Percentiles rank a stretch among this genome's conserved stretches.
Evolutionary conservation across 2,888 invertebrate species (phyloP).

Genomic region (Harpalus rubripes): DNA sequence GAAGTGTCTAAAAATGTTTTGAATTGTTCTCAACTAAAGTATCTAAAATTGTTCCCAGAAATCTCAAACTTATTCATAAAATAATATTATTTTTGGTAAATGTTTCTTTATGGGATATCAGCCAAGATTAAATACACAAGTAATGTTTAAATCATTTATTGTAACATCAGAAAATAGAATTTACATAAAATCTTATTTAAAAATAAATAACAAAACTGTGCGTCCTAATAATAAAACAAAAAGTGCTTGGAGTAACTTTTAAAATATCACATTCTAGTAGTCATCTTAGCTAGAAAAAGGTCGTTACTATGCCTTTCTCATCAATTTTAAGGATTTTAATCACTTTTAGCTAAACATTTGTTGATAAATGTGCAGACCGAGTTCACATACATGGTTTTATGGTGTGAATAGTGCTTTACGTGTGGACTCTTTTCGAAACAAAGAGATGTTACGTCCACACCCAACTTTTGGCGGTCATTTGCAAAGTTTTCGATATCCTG

Average conservation of each 20-base stretch:
- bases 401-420: conserved; percentile 84
- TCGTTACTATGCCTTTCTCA: not conserved
- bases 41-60: too few species aligned
- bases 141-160: conserved; percentile 56
- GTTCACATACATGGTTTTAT: conserved; percentile 82
- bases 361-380: conserved; percentile 82
- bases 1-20: too few species aligned
- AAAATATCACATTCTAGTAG: conserved; percentile 4
- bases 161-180: conserved; percentile 57
- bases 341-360: conserved; percentile 78
- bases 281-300: not conserved
- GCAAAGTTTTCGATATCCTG: conserved; percentile 85
- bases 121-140: not conserved
- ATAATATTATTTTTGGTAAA: too few species aligned
- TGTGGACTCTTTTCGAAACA: conserved; percentile 87
- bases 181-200: conserved; percentile 13
- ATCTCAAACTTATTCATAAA: too few species aligned
- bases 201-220: conserved; percentile 3
- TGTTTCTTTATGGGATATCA: too few species aligned
- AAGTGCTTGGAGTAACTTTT: not conserved
- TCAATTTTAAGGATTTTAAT: too few species aligned
- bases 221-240: not conserved
- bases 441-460: conserved; percentile 81
- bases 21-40: too few species aligned
- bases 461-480: conserved; percentile 79